Percentiles rank a stretch among this genome's conserved stretches.
Evolutionary conservation across 2,113 vertebrate species (phyloP).

Genomic region (Alectura lathami): DNA sequence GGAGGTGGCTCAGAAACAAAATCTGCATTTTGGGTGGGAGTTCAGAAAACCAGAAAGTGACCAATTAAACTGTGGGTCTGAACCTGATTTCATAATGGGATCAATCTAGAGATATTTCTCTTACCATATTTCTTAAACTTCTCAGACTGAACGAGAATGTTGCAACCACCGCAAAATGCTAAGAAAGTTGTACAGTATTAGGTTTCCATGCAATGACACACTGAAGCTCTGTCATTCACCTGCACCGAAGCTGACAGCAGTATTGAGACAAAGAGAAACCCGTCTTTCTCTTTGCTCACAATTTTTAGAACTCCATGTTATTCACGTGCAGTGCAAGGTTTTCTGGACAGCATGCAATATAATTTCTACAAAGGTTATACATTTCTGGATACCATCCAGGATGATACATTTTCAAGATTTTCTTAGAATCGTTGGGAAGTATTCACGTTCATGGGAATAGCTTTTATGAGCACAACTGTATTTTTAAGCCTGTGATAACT

Average conservation of each 20-base stretch:
- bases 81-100: not conserved
- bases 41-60: not conserved
- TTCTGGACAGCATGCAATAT: not conserved
- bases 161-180: not conserved
- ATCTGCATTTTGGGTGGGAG: not conserved
- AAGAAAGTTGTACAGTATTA: not conserved
- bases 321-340: not conserved
- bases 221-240: not conserved
- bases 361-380: not conserved
- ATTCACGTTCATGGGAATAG: not conserved
- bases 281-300: not conserved
- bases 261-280: not conserved
- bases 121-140: not conserved
- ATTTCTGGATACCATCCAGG: not conserved
- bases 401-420: not conserved
- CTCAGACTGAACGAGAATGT: not conserved
- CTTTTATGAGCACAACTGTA: not conserved
- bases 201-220: not conserved
- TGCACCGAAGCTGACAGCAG: not conserved
- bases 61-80: not conserved
- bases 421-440: not conserved
- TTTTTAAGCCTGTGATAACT: not conserved
- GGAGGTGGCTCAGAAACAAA: not conserved
- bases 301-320: not conserved
- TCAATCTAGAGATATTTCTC: not conserved